A percentile compares a stretch with the other conserved stretches of the same genome.
phyloP scores from a whole-genome alignment of 2,797 vertebrate species.

The Sebastes elongatus region DNA sequence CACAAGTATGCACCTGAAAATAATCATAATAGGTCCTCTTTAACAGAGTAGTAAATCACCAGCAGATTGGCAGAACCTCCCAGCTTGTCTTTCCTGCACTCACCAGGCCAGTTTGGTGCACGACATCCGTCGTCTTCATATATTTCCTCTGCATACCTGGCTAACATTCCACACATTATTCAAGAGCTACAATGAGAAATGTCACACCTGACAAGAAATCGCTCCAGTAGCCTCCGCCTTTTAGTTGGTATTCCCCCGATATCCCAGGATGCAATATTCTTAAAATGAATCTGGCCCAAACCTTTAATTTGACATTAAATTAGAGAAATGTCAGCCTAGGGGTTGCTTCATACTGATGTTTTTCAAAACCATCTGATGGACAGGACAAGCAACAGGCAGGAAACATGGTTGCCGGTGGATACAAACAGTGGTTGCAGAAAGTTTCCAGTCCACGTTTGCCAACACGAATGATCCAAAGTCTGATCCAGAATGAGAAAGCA shows the following conservation, averaged over 20 bases:
- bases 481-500: conserved; percentile 41
- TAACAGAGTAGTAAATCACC: conserved; percentile 9
- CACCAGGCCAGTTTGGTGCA: conserved; percentile 25
- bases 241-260: background rate
- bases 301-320: background rate
- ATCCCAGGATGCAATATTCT: background rate
- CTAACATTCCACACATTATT: conserved; percentile 60
- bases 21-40: too few species aligned
- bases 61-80: conserved; percentile 5
- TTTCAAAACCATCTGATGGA: conserved; percentile 1
- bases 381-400: conserved; percentile 27
- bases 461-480: conserved; percentile 48
- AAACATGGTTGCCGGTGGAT: conserved; percentile 54
- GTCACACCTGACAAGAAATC: conserved; percentile 43
- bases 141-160: conserved; percentile 64
- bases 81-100: conserved; percentile 51
- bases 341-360: background rate
- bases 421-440: conserved; percentile 54
- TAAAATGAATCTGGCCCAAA: background rate
- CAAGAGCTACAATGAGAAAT: conserved; percentile 54
- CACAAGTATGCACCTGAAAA: too few species aligned
- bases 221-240: background rate
- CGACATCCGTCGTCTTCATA: conserved; percentile 57
- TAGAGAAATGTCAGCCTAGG: background rate
- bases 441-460: conserved; percentile 60